Evolutionary conservation across 2,113 vertebrate species (phyloP).

Genomic region (Oreamnos americanus): DNA sequence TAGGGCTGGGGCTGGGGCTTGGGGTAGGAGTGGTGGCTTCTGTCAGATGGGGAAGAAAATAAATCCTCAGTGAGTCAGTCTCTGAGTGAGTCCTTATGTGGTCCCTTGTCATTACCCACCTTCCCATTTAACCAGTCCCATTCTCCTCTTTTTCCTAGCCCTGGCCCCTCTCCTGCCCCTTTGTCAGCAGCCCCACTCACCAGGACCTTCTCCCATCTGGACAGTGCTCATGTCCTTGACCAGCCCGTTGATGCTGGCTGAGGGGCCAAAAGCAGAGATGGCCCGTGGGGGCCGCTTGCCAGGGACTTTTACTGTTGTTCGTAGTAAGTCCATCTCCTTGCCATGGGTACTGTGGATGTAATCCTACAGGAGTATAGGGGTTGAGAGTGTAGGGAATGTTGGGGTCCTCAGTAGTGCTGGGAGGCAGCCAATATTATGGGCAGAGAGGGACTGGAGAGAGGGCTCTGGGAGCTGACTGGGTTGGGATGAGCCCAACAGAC

Average conservation of each 20-base stretch:
- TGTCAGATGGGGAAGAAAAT: neutral
- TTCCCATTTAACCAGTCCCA: neutral
- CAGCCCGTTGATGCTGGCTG: constrained; percentile 89
- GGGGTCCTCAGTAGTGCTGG: neutral
- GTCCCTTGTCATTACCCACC: neutral
- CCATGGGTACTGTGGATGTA: constrained; percentile 93
- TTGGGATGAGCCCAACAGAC: neutral
- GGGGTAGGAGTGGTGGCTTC: constrained; percentile 55
- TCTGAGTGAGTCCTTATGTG: neutral
- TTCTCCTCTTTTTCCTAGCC: neutral
- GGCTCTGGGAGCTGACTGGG: neutral
- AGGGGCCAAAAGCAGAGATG: constrained; percentile 87
- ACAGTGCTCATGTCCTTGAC: constrained; percentile 84
- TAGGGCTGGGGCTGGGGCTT: constrained; percentile 78
- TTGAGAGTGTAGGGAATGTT: neutral
- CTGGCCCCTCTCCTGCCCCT: neutral
- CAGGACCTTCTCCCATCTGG: constrained; percentile 74
- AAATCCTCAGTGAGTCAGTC: neutral
- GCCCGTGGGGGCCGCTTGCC: constrained; percentile 95
- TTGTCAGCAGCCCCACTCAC: constrained; percentile 66
- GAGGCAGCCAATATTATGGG: neutral
- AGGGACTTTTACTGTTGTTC: constrained; percentile 96
- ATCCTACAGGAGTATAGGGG: constrained; percentile 78
- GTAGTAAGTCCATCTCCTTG: constrained; percentile 94
- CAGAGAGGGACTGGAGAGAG: neutral